These are phyloP conservation scores for Vulpes ferrilata DNA, from an alignment of 2,113 vertebrate genomes.

Conservation along the genomic window DNA sequence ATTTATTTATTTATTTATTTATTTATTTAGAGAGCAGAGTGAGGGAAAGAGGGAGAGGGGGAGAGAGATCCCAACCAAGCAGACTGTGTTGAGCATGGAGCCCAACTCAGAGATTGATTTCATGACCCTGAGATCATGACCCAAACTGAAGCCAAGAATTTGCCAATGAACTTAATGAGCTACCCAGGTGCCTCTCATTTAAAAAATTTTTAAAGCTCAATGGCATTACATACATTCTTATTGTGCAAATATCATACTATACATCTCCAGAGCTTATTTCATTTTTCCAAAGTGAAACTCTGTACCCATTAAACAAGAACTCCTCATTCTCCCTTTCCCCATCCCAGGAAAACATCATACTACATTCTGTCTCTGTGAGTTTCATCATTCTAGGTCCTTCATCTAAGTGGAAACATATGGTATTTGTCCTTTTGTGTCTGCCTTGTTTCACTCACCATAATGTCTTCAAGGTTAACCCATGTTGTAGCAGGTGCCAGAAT, in stretches of 20 bases:
- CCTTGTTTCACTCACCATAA: not conserved
- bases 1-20: too few relatives aligned
- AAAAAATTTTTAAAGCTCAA: not conserved
- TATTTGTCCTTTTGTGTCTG: not conserved
- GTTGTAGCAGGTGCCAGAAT: not conserved
- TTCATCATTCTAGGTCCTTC: not conserved
- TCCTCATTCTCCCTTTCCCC: not conserved
- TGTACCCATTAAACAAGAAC: not conserved
- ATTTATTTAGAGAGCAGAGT: too few relatives aligned
- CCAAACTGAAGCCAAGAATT: not conserved
- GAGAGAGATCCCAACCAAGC: not conserved
- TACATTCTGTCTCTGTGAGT: not conserved
- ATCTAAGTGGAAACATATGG: not conserved
- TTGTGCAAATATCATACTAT: not conserved
- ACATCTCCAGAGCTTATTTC: not conserved
- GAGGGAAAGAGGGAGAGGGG: not conserved
- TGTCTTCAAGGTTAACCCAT: not conserved
- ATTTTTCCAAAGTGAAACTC: not conserved
- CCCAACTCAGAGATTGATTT: too few relatives aligned
- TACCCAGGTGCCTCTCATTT: not conserved
- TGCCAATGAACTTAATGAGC: not conserved
- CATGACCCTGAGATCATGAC: not conserved
- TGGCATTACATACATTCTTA: not conserved
- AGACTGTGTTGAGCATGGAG: not conserved
- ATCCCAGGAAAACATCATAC: not conserved